Evolutionary conservation across 2,888 invertebrate species (phyloP).

Genomic region (Dioctria rufipes): DNA sequence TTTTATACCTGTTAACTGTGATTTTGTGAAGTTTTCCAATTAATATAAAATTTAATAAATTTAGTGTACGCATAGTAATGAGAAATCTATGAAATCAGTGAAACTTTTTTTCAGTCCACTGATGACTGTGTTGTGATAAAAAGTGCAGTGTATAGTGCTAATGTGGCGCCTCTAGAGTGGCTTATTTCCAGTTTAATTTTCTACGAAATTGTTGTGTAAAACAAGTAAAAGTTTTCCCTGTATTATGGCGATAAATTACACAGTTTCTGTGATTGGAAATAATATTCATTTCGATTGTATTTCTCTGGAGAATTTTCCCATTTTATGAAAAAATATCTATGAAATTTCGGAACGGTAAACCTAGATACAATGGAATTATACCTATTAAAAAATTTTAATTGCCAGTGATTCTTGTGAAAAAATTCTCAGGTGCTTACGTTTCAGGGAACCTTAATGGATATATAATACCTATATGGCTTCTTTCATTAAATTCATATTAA

Average conservation of each 20-base stretch:
- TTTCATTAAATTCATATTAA: no score
- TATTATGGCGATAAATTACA: neutral
- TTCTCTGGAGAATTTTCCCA: no score
- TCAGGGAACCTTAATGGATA: no score
- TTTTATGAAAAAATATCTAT: no score
- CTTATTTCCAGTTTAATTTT: neutral
- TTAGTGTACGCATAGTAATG: neutral
- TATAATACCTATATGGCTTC: no score
- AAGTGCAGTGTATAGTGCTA: slow-evolving; percentile 35
- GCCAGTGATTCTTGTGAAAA: no score
- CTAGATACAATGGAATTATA: no score
- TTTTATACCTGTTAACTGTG: neutral
- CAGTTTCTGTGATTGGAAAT: neutral
- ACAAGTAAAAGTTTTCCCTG: neutral
- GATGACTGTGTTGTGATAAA: slow-evolving; percentile 26
- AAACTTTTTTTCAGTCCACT: neutral
- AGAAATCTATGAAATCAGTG: slow-evolving; percentile 1
- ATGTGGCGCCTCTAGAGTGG: slow-evolving; percentile 42
- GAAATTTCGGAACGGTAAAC: no score
- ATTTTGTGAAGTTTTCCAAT: neutral
- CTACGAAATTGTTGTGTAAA: neutral
- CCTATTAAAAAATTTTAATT: no score
- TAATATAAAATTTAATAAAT: neutral
- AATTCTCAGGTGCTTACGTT: no score
- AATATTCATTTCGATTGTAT: no score